These are phyloP conservation scores for Cistogaster globosa DNA, from an alignment of 2,888 invertebrate species.

Conservation along the genomic window DNA sequence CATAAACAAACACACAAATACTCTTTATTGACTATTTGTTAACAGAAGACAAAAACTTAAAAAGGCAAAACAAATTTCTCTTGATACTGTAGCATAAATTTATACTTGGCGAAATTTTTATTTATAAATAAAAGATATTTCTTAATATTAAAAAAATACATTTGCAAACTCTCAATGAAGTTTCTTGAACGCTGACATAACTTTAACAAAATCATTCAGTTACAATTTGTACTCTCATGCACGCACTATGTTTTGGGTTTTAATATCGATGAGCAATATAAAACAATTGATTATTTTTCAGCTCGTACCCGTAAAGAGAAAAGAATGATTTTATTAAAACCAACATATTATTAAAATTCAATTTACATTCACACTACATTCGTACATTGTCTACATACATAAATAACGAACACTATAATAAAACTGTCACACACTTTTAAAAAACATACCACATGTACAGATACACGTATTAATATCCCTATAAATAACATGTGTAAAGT, in stretches of 20 bases:
- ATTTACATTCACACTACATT: constrained; percentile 57
- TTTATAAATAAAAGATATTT: not conserved
- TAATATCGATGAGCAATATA: constrained; percentile 44
- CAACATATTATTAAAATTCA: constrained; percentile 62
- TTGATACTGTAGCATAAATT: too few species aligned
- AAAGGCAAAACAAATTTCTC: too few species aligned
- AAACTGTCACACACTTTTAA: constrained; percentile 49
- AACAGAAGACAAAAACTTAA: too few species aligned
- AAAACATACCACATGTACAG: not conserved
- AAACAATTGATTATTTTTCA: constrained; percentile 56
- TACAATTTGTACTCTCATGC: constrained; percentile 1
- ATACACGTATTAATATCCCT: not conserved
- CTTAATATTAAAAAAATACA: not conserved
- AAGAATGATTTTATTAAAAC: constrained; percentile 41
- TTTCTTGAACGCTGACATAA: not conserved
- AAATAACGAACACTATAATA: constrained; percentile 58
- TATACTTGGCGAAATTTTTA: not conserved
- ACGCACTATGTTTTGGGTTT: constrained; percentile 6
- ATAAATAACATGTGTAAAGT: not conserved
- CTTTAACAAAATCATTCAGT: constrained; percentile 26
- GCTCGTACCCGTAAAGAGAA: constrained; percentile 12
- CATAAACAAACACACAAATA: too few species aligned
- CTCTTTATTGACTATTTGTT: too few species aligned
- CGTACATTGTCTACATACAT: constrained; percentile 36
- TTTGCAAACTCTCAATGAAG: not conserved